Evolutionary conservation across 2,113 vertebrate genomes (phyloP), one percentile per base, ranked within the genome.

Genomic region (Thymallus thymallus): DNA sequence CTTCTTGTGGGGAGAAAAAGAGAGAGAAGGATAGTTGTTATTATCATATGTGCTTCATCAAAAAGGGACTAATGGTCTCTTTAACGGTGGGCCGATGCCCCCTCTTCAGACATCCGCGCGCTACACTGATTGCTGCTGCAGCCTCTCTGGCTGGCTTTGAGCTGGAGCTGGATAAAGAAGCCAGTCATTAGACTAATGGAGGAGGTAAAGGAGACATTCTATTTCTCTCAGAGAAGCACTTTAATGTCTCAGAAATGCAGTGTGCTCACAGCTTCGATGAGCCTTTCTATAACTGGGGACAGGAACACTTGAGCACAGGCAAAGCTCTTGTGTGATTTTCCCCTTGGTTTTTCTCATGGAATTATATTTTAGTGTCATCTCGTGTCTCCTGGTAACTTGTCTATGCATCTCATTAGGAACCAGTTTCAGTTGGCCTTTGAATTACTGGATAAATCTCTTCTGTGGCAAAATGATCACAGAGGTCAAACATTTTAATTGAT

Each of bases 31-130:
- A 85, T 74, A 81, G 80, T 82, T 88, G 85, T 89, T 83, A 89
- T 88, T 83, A 92, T 87, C 84, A 80, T 81, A 79, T 75, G 84
- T 81, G 82, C 79, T 80, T 86, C 88, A 91, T 91, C 91, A 91
- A 88, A 89, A 89, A 75, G 71, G 65, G 48, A 80, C 86, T 91
- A 93, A 92, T 90, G 85, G 82, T 71, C 79, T 91, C 84, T 91
- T 87, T 91, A 90, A 81, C 78, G 45, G 68, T 1, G 74, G 76
- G 80, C 84, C 48, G 48, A 73, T 77, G 76, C 82, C 83, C 82
- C 76, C 83, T 85, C 75, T 83, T 84, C 86, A 88, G 85, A 87
- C 85, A 89, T 81, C 86, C 82, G 81, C 81, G 83, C 84, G 85
- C 84, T 69, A 69, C 82, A 63, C 82, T 82, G 86, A 88, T 90